phyloP scores from a whole-genome alignment of 2,888 invertebrate genomes.

The Athetis lepigone region DNA sequence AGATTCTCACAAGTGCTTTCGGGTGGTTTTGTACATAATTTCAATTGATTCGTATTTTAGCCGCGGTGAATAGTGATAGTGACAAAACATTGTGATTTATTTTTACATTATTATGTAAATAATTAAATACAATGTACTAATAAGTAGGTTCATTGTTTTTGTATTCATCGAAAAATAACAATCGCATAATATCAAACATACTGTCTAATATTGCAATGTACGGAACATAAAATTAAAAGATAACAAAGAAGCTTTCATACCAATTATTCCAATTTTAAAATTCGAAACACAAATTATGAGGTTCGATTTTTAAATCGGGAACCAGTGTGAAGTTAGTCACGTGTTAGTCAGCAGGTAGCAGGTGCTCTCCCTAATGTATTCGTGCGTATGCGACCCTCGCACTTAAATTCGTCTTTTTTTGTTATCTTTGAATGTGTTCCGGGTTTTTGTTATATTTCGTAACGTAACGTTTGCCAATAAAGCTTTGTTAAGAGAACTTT shows the following conservation, averaged over 20 bases:
- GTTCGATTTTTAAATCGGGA: constrained; percentile 2
- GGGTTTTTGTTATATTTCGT: constrained; percentile 46
- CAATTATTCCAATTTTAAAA: constrained; percentile 8
- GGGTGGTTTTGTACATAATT: too few relatives aligned
- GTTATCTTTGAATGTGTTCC: constrained; percentile 62
- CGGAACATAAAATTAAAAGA: too few relatives aligned
- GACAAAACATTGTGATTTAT: too few relatives aligned
- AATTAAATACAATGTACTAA: too few relatives aligned
- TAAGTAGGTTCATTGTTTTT: too few relatives aligned
- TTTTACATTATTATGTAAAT: too few relatives aligned
- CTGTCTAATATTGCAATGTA: too few relatives aligned
- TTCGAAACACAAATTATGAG: not conserved
- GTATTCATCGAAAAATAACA: too few relatives aligned
- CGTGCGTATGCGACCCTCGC: constrained; percentile 62
- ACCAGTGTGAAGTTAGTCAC: constrained; percentile 55
- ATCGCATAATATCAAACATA: too few relatives aligned
- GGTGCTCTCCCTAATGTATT: constrained; percentile 70
- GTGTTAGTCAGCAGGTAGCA: constrained; percentile 78
- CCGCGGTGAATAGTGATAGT: too few relatives aligned
- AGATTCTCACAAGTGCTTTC: too few relatives aligned
- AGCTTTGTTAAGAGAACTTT: constrained; percentile 10
- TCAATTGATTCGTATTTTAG: too few relatives aligned
- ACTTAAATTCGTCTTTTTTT: constrained; percentile 44
- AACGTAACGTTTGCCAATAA: constrained; percentile 27
- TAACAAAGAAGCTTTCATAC: not conserved